Conservation (phyloP, 1,140 invertebrate genomes). For the Monochamus saltuarius region DNA sequence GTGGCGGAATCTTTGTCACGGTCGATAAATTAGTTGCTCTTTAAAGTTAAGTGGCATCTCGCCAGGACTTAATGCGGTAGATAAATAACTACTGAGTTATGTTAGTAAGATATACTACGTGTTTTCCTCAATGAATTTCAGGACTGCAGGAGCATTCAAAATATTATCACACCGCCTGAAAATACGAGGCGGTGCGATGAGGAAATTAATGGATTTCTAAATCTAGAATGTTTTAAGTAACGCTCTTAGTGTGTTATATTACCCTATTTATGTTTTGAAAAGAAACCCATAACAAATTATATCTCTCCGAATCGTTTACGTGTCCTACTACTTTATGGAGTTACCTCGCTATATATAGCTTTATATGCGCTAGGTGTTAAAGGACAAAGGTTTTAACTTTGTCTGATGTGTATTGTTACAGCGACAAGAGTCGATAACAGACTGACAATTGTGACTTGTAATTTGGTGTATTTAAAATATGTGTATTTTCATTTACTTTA, state of each 20-base stretch:
- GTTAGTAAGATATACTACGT: constrained; percentile 18
- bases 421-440: too few relatives aligned
- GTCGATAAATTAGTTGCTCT: constrained; percentile 34
- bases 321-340: too few relatives aligned
- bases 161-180: constrained; percentile 7
- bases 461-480: neutral
- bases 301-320: too few relatives aligned
- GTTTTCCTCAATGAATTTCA: constrained; percentile 23
- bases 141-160: constrained; percentile 18
- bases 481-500: too few relatives aligned
- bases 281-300: too few relatives aligned
- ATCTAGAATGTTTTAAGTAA: constrained; percentile 8
- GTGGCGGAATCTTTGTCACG: constrained; percentile 34
- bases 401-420: too few relatives aligned
- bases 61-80: constrained; percentile 39
- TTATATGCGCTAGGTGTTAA: too few relatives aligned
- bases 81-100: constrained; percentile 40
- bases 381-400: too few relatives aligned
- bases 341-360: too few relatives aligned
- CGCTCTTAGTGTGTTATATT: constrained; percentile 1
- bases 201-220: constrained; percentile 14
- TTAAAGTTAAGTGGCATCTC: constrained; percentile 30
- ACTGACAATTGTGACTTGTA: too few relatives aligned
- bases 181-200: neutral
- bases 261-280: too few relatives aligned